A percentile compares a stretch with the other conserved stretches of the same genome.
These are phyloP conservation scores for Gambelia wislizenii DNA, from an alignment of 2,797 vertebrate species.

Conservation along the genomic window DNA sequence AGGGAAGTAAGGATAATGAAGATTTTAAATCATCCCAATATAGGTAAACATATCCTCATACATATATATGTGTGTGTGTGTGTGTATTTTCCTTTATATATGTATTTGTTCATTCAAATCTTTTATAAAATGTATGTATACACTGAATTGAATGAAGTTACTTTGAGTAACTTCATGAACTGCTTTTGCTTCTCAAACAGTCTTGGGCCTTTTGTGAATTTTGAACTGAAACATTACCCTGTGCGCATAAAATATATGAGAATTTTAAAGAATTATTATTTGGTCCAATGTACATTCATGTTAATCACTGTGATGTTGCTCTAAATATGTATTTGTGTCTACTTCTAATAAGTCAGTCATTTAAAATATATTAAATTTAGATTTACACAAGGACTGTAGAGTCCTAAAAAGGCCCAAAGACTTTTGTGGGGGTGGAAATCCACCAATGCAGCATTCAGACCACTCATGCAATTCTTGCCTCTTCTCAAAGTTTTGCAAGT, in stretches of 20 bases:
- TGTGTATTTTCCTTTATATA: constrained; percentile 16
- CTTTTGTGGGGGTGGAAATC: too few relatives aligned
- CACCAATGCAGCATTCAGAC: background rate
- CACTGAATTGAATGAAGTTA: background rate
- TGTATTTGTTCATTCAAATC: background rate
- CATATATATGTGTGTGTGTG: constrained; percentile 26
- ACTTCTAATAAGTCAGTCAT: background rate
- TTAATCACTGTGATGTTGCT: background rate
- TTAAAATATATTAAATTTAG: background rate
- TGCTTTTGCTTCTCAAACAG: background rate
- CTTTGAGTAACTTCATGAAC: background rate
- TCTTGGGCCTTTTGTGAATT: background rate
- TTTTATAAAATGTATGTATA: background rate
- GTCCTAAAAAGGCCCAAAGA: too few relatives aligned
- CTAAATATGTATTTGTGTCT: background rate
- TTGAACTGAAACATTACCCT: background rate
- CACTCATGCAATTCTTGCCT: background rate
- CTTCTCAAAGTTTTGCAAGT: background rate
- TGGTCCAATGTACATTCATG: background rate
- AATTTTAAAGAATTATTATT: background rate
- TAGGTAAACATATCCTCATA: constrained; percentile 84
- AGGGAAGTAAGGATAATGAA: constrained; percentile 99
- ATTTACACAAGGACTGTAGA: background rate
- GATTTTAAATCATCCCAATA: constrained; percentile 99
- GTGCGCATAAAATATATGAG: background rate